Percentiles rank a stretch among this genome's conserved stretches.
These are phyloP conservation scores for Coreius guichenoti DNA, from an alignment of 2,797 vertebrate genomes.

Conservation along the genomic window DNA sequence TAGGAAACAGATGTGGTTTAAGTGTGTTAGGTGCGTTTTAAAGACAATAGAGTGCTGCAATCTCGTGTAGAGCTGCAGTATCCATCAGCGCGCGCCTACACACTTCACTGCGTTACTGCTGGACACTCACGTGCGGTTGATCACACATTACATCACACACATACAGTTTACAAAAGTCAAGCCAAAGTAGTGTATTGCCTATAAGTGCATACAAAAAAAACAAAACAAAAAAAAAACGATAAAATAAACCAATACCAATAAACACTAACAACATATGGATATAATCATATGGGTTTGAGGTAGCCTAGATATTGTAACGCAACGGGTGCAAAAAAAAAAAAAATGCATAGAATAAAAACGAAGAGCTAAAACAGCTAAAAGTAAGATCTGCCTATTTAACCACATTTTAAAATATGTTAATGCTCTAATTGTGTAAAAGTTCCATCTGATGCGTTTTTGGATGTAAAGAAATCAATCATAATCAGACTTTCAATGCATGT, in stretches of 20 bases:
- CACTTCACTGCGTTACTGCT: slow-evolving; percentile 4
- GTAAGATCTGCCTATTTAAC: neutral
- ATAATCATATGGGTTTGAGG: neutral
- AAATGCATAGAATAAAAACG: neutral
- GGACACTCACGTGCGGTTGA: slow-evolving; percentile 46
- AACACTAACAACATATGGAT: neutral
- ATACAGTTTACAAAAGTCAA: slow-evolving; percentile 12
- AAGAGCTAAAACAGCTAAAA: neutral
- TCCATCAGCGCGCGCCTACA: slow-evolving; percentile 43
- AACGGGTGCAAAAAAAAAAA: neutral
- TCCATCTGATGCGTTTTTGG: neutral
- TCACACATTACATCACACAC: slow-evolving; percentile 39
- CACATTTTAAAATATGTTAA: neutral
- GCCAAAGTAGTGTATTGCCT: neutral
- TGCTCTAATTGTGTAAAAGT: neutral
- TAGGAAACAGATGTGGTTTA: neutral
- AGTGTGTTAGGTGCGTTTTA: neutral
- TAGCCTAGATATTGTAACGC: too few relatives aligned
- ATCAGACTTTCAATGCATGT: neutral
- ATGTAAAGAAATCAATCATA: neutral
- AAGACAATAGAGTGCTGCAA: slow-evolving; percentile 57
- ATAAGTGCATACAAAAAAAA: neutral
- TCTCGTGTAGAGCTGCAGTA: slow-evolving; percentile 52
- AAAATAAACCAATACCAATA: too few relatives aligned
- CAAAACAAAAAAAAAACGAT: too few relatives aligned